A percentile compares a stretch with the other conserved stretches of the same genome.
phyloP scores from a whole-genome alignment of 2,797 vertebrate genomes.

The Tragopan temminckii region DNA sequence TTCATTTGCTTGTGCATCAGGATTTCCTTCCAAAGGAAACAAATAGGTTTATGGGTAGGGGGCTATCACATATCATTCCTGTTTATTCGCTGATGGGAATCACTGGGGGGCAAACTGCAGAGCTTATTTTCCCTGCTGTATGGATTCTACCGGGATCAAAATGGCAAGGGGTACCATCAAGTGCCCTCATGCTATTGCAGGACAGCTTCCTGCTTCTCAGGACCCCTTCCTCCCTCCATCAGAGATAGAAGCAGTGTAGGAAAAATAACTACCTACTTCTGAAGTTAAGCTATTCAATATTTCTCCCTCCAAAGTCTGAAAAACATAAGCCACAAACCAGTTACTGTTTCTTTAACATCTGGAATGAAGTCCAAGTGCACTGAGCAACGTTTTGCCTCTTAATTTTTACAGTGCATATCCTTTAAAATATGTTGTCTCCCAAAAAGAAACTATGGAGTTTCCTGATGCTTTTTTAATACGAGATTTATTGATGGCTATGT shows the following conservation, averaged over 20 bases:
- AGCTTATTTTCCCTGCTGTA: background rate
- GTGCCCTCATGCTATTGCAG: background rate
- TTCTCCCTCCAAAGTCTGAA: background rate
- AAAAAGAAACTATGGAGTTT: background rate
- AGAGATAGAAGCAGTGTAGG: background rate
- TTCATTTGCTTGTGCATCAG: background rate
- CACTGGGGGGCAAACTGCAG: background rate
- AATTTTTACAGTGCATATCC: constrained; percentile 9
- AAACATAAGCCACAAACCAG: background rate
- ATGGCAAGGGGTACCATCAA: background rate
- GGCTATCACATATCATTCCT: background rate
- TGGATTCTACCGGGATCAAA: background rate
- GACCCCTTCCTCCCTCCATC: background rate
- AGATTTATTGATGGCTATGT: background rate
- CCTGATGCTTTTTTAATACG: constrained; percentile 3
- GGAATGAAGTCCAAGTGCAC: background rate
- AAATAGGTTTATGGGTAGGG: background rate
- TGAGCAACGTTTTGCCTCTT: background rate
- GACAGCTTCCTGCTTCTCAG: background rate
- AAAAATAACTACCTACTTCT: constrained; percentile 1
- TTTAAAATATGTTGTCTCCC: constrained; percentile 18
- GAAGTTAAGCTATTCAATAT: background rate
- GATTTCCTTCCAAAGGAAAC: constrained; percentile 18
- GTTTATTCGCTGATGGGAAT: background rate
- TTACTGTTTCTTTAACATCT: constrained; percentile 17